Conservation (phyloP, 2,113 vertebrate species). For the Budorcas taxicolor region DNA sequence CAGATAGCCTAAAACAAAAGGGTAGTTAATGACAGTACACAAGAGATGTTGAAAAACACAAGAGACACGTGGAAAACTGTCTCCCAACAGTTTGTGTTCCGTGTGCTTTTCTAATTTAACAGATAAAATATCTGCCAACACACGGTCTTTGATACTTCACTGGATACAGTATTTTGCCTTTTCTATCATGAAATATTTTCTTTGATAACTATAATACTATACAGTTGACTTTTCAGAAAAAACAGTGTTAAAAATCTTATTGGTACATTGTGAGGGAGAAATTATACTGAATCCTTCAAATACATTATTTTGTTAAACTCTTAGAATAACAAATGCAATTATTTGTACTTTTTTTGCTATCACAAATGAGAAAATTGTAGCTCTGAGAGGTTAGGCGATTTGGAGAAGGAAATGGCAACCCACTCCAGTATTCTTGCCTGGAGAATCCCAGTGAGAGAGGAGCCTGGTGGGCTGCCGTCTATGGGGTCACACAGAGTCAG, state of each 20-base stretch:
- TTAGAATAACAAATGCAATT: not conserved
- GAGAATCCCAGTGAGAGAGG: fast-evolving
- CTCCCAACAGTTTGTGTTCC: not conserved
- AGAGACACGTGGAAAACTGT: not conserved
- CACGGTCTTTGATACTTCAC: not conserved
- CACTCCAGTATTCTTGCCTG: not conserved
- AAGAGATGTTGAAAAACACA: not conserved
- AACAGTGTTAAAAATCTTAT: not conserved
- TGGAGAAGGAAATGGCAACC: not conserved
- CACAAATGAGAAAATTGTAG: not conserved
- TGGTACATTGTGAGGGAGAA: not conserved
- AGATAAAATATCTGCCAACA: not conserved
- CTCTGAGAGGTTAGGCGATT: not conserved
- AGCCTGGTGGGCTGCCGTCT: not conserved
- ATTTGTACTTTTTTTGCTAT: not conserved
- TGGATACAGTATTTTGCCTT: not conserved
- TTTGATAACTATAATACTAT: not conserved
- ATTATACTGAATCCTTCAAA: not conserved
- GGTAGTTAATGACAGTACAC: not conserved
- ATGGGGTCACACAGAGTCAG: not conserved
- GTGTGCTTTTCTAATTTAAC: not conserved
- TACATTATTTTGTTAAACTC: not conserved
- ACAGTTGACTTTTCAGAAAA: not conserved
- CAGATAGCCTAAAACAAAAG: not conserved
- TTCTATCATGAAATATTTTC: not conserved